Percentiles rank a stretch among this genome's conserved stretches.
phyloP scores from a whole-genome alignment of 2,797 vertebrate genomes.

The Margarornis squamiger region DNA sequence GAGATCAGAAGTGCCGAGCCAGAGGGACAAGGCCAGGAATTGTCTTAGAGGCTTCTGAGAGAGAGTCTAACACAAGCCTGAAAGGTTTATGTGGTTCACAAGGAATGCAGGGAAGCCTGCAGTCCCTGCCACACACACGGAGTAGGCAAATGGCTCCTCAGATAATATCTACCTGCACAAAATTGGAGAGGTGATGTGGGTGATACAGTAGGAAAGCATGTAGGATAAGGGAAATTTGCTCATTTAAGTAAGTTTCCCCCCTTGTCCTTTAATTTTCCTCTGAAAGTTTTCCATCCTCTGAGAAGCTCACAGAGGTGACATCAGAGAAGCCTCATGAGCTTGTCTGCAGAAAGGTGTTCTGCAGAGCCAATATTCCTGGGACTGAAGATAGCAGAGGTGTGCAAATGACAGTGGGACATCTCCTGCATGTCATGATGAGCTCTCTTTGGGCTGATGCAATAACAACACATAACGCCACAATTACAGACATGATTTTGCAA shows the following conservation, averaged over 20 bases:
- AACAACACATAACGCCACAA: neutral
- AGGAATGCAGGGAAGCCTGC: neutral
- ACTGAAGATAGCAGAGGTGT: neutral
- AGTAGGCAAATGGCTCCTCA: neutral
- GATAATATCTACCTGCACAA: neutral
- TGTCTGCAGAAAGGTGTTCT: neutral
- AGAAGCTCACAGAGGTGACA: neutral
- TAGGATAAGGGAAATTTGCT: neutral
- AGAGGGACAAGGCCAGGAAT: neutral
- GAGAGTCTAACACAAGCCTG: neutral
- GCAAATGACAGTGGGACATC: neutral
- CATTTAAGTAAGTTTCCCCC: neutral
- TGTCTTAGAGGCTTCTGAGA: neutral
- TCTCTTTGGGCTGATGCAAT: neutral
- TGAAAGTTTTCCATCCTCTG: neutral
- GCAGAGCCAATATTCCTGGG: neutral
- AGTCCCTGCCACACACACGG: neutral
- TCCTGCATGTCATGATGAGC: neutral
- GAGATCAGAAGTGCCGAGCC: neutral
- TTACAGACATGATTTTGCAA: neutral
- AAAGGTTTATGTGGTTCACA: rapidly evolving
- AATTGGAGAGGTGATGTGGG: neutral
- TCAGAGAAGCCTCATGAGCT: neutral
- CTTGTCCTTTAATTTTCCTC: neutral
- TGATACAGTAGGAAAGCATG: neutral